A percentile compares a stretch with the other conserved stretches of the same genome.
Conservation (phyloP, 2,113 vertebrate genomes). For the Alethe diademata region DNA sequence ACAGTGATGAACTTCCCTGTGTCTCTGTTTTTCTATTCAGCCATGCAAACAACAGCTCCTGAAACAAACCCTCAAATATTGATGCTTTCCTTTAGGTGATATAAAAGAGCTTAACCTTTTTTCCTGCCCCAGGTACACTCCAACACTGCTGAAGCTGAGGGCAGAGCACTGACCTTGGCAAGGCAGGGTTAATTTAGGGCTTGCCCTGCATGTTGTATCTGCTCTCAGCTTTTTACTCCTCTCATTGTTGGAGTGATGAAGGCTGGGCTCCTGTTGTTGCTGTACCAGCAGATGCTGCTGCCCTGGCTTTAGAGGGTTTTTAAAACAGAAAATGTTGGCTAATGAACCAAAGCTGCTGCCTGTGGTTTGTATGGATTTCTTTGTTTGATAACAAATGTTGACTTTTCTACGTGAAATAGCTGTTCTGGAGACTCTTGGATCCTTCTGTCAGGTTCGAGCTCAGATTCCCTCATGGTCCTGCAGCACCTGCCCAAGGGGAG, state of each 20-base stretch:
- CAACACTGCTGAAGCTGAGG: background rate
- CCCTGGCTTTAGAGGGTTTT: background rate
- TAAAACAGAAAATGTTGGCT: background rate
- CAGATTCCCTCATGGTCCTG: background rate
- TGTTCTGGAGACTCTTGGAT: background rate
- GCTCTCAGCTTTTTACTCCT: background rate
- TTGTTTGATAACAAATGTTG: background rate
- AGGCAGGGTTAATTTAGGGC: background rate
- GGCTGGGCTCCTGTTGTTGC: background rate
- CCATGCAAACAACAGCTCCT: background rate
- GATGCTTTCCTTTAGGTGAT: background rate
- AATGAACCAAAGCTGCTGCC: background rate
- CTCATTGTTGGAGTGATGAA: background rate
- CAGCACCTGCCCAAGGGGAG: background rate
- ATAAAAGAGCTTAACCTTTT: background rate
- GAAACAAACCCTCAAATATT: background rate
- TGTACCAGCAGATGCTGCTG: background rate
- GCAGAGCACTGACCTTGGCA: background rate
- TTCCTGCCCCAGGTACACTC: background rate
- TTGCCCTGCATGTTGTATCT: background rate
- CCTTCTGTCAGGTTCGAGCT: background rate
- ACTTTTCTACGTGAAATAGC: background rate
- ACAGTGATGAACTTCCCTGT: conserved; percentile 8
- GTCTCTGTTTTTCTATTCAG: background rate
- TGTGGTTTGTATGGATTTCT: background rate